A percentile compares a stretch with the other conserved stretches of the same genome.
phyloP scores from a whole-genome alignment of 2,888 invertebrate species.

The Subacronicta megacephala region DNA sequence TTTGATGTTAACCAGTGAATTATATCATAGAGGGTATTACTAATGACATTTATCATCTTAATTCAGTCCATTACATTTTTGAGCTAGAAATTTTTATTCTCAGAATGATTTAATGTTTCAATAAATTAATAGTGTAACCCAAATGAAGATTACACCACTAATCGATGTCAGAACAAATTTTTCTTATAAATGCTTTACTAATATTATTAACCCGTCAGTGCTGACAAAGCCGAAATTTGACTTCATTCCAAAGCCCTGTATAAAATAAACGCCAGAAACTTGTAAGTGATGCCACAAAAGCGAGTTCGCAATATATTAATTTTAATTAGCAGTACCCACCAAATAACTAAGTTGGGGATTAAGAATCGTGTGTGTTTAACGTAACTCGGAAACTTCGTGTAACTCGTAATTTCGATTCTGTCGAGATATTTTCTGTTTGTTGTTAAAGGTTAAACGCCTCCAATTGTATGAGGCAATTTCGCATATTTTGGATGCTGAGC shows the following conservation, averaged over 20 bases:
- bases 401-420: slow-evolving; percentile 43
- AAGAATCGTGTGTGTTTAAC: slow-evolving; percentile 57
- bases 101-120: too few relatives aligned
- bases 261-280: slow-evolving; percentile 50
- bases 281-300: slow-evolving; percentile 52
- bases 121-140: too few relatives aligned
- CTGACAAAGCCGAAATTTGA: slow-evolving; percentile 47
- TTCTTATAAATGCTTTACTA: too few relatives aligned
- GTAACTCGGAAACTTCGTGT: slow-evolving; percentile 39
- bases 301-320: slow-evolving; percentile 67
- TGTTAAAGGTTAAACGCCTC: slow-evolving; percentile 54
- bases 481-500: too few relatives aligned
- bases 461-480: too few relatives aligned
- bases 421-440: slow-evolving; percentile 55
- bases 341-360: slow-evolving; percentile 59
- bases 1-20: too few relatives aligned
- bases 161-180: too few relatives aligned
- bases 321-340: slow-evolving; percentile 66
- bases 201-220: slow-evolving; percentile 50
- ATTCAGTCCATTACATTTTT: too few relatives aligned
- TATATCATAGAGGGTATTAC: too few relatives aligned
- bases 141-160: too few relatives aligned
- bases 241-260: slow-evolving; percentile 43
- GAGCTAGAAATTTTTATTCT: too few relatives aligned
- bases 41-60: too few relatives aligned